Evolutionary conservation across 2,797 vertebrate genomes (phyloP), one percentile per base, ranked within the genome.

Genomic region (Poeciliopsis presidionis): DNA sequence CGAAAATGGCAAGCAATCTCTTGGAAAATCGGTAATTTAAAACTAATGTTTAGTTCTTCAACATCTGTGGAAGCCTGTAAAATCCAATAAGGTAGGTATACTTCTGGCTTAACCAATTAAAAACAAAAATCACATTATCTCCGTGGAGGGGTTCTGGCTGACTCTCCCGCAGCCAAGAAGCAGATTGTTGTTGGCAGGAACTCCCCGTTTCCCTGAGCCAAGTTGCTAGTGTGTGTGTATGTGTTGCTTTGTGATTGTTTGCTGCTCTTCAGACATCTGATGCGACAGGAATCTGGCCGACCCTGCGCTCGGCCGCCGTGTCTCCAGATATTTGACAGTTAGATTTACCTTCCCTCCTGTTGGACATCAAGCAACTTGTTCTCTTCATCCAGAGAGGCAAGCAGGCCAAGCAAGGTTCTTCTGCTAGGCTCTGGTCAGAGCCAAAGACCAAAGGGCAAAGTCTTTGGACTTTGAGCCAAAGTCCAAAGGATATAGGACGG

Each of bases 321-420:
- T 83, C 83, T 79, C 78, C 89, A 89, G 93, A 91, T 89, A 94
- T 87, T 84, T 86, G 90, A 95, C 90, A 72, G 87, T 84, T 84
- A 89, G 87, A 89, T 93, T 94, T 88, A 92, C 92, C 89, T 88
- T 88, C 85, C 69, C 78, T 88, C 90, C 92, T 92, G 91, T 94
- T 89, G 91, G 90, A 94, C 89, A 93, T 90, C 89, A 79, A 87
- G 89, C 74, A 79, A 88, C 92, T 93, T 92, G 93, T 94, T 93
- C 91, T 88, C 88, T 84, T 65, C 4, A 43, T 87, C 90, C 90
- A 88, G 83, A 85, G 86, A 88, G 87, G 86, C 91, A 87, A 91
- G 77, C 2, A 71, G 92, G 87, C 84, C 84, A 61, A 61, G 59
- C 70, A 51, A 82, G 78, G 74, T 86, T 86, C 28, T 81, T 73